A percentile compares a stretch with the other conserved stretches of the same genome.
phyloP scores from a whole-genome alignment of 2,797 vertebrate species.

The Micromesistius poutassou region DNA sequence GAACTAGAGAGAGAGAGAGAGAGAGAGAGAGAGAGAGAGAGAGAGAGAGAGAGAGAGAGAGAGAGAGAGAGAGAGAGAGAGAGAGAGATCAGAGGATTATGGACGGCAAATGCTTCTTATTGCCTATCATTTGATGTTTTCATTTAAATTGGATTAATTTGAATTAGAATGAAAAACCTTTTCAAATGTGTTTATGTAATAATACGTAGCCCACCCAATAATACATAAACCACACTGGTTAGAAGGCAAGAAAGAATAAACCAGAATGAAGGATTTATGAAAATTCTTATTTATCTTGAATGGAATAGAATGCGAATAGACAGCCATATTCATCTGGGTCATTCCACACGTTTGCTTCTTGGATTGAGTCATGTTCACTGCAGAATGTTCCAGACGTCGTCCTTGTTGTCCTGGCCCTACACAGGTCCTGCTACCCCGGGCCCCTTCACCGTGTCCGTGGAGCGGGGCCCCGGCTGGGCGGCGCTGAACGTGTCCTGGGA shows the following conservation, averaged over 20 bases:
- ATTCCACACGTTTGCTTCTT: not conserved
- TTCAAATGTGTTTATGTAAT: not conserved
- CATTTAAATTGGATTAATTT: too few relatives aligned
- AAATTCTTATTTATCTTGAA: too few relatives aligned
- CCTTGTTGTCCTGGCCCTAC: conserved; percentile 57
- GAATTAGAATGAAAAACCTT: not conserved
- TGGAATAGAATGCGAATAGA: too few relatives aligned
- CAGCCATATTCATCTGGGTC: not conserved
- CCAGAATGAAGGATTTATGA: too few relatives aligned
- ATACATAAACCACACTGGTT: not conserved
- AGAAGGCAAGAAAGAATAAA: not conserved
- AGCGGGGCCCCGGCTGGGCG: conserved; percentile 29
- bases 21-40: not conserved
- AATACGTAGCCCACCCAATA: not conserved
- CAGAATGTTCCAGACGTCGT: conserved; percentile 73
- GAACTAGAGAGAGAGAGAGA: not conserved
- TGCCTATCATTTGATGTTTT: too few relatives aligned
- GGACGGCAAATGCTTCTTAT: too few relatives aligned
- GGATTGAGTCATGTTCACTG: conserved; percentile 33
- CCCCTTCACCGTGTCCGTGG: conserved; percentile 70
- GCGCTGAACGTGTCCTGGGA: conserved; percentile 66
- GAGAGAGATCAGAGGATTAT: too few relatives aligned
- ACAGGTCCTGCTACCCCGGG: conserved; percentile 69
- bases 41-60: not conserved
- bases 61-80: too few relatives aligned